Evolutionary conservation across 2,797 vertebrate genomes (phyloP), one percentile per base, ranked within the genome.

Genomic region (Triplophysa bombifrons): DNA sequence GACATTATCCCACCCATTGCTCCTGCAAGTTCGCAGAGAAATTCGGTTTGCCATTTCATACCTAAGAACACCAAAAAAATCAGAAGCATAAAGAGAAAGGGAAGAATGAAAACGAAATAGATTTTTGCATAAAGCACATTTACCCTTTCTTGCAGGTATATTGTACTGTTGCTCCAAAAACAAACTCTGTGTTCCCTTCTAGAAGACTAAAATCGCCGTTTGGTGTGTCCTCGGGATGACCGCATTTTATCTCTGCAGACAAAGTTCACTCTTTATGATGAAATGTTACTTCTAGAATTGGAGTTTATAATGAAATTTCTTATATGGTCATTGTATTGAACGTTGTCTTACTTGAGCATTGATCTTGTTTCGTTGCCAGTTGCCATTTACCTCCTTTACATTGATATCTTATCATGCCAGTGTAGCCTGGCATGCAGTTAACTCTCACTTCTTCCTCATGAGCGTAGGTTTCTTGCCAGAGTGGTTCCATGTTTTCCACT

Each of bases 101-200:
- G 13, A 2, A 46, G 80, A 41, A 1, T 51, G 34, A 19, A 38
- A 5, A 30, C 4, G 3, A 30, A 27, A 27, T 2, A 30, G 58
- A 68, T 0, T 30, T 9, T 22, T 17, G 34, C 30, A 53, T 12
- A 58, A n/a, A n/a, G 16, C 34, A 55, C 16, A 44, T 68, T 60
- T 91, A 94, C 93, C 93, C 93, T 78, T 41, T 81, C 0, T 88
- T 84, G 82, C 93, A 94, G 41, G 67, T 88, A 74, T 92, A 94
- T 22, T 66, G 2, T 50, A 94, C 91, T 75, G 82, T 19, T 63
- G 90, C 90, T 53, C 91, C 92, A 85, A 92, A 93, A 56, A 92
- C 90, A 88, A 90, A 93, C 80, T 94, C 93, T 0, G 78, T 14
- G 14, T 34, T 2, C 66, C 86, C 91, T 0, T 0, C 0, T 14